Evolutionary conservation across 1,140 invertebrate genomes (phyloP), one percentile per base, ranked within the genome.

Genomic region (Orius insidiosus): DNA sequence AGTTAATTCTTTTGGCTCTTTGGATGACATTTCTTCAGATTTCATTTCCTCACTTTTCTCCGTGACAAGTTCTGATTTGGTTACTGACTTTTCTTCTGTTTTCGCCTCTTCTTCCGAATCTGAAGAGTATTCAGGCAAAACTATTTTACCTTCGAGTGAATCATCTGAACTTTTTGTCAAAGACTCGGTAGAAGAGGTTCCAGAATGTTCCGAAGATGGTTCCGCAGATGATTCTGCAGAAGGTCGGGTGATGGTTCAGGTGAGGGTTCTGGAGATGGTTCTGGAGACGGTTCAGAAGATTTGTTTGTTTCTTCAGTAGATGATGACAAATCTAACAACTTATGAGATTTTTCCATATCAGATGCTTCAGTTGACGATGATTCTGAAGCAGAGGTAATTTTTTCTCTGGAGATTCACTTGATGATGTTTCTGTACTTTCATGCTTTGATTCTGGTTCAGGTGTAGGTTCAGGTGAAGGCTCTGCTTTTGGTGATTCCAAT

Each of bases 211-310:
- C n/a, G 47, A 9, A 9, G 46, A 34, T 19, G 53, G 46, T 51
- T 64, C 57, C 39, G 53, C 55, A 44, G 45, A 51, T 43, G 46
- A 58, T 51, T 49, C n/a, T n/a, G n/a, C n/a, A n/a, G n/a, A n/a
- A n/a, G n/a, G n/a, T n/a, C 60, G 10, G 58, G 45, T 37, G 51
- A 47, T 24, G 57, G 54, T 56, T 59, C 47, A 42, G 53, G 8
- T 34, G 61, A 57, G 16, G 54, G 51, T 57, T 66, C 60, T 13
- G 62, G 63, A n/a, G n/a, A n/a, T n/a, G n/a, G n/a, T n/a, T n/a
- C n/a, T n/a, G n/a, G n/a, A n/a, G n/a, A n/a, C n/a, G n/a, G n/a
- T 45, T 58, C 53, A 37, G 54, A 32, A 48, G 51, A 50, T n/a
- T 55, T 54, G 37, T 58, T 53, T 13, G 53, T 45, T 52, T 58